Evolutionary conservation across 2,797 vertebrate genomes (phyloP), one percentile per base, ranked within the genome.

Genomic region (Hemitrygon akajei): DNA sequence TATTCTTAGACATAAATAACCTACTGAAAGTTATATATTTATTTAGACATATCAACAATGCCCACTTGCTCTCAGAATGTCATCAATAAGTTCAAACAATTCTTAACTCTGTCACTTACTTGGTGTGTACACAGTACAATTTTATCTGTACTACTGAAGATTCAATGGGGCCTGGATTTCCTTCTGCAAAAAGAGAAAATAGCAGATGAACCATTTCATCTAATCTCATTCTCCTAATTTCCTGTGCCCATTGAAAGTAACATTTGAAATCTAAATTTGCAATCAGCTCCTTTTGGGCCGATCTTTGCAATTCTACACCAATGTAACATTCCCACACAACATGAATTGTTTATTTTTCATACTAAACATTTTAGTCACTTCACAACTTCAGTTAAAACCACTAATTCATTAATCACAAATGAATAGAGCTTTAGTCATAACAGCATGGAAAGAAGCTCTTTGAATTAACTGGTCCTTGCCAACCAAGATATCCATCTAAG

Each of bases 101-200:
- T 0, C n/a, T 91, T 47, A 56, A n/a, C 12, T 76, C 5, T 47
- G 14, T 14, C 94, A 97, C 98, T 97, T 96, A 99, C 99, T 99
- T 99, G 91, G 99, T 99, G 95, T 99, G 99, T 93, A 99, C 98
- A 94, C 99, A 99, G 96, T 98, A 99, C 81, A 99, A 98, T 95
- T 99, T 99, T 95, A 99, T 99, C 95, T 99, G 98, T 94, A 99
- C 98, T 1, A 98, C 98, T 94, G 98, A 98, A 9, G 98, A 98
- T 94, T 98, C 98, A 37, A 97, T 95, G 25, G 96, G 95, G 95
- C 98, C 98, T 81, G 98, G 98, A 93, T 95, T 94, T 93, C 98
- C 98, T 95, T 99, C 99, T 99, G 96, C 18, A 97, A 96, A 81
- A 3, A 93, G 93, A 89, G 86, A 89, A 69, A 66, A 3, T 16